Evolutionary conservation across 2,888 invertebrate species (phyloP).

Genomic region (Sabatieria punctata): DNA sequence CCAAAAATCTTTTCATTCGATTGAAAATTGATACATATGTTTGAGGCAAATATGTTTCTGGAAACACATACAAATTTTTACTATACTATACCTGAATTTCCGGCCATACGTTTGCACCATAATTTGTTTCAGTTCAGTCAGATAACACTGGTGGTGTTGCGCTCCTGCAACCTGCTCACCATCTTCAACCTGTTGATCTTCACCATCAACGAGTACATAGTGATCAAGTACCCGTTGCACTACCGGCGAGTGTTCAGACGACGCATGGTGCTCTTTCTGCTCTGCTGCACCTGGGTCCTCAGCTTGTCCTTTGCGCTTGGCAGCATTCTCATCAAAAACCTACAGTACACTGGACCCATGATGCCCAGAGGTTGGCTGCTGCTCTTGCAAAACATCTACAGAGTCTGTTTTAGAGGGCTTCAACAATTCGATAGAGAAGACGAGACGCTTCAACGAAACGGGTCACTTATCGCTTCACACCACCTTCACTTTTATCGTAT

Average conservation of each 20-base stretch:
- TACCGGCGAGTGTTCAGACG: slow-evolving; percentile 26
- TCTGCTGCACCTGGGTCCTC: slow-evolving; percentile 22
- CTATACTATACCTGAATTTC: too few species aligned
- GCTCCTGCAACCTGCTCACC: slow-evolving; percentile 27
- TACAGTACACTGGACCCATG: not conserved
- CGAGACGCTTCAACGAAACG: too few species aligned
- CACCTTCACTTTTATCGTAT: slow-evolving; percentile 17
- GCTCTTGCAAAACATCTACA: too few species aligned
- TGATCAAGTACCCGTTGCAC: slow-evolving; percentile 26
- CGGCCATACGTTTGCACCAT: too few species aligned
- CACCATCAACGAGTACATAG: slow-evolving; percentile 27
- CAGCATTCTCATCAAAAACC: slow-evolving; percentile 14
- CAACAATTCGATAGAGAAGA: not conserved
- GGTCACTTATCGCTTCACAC: slow-evolving; percentile 16
- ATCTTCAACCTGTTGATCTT: slow-evolving; percentile 29
- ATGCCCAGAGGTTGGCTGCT: too few species aligned
- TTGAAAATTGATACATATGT: too few species aligned
- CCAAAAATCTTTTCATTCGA: too few species aligned
- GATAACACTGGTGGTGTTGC: slow-evolving; percentile 21
- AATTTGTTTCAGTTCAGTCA: slow-evolving; percentile 18
- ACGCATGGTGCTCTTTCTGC: slow-evolving; percentile 19
- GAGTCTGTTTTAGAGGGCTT: too few species aligned
- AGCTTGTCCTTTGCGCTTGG: slow-evolving; percentile 22
- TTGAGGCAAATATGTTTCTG: too few species aligned
- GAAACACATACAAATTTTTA: too few species aligned